These are phyloP conservation scores for Ooceraea biroi DNA, from an alignment of 1,140 invertebrate species.

Conservation along the genomic window DNA sequence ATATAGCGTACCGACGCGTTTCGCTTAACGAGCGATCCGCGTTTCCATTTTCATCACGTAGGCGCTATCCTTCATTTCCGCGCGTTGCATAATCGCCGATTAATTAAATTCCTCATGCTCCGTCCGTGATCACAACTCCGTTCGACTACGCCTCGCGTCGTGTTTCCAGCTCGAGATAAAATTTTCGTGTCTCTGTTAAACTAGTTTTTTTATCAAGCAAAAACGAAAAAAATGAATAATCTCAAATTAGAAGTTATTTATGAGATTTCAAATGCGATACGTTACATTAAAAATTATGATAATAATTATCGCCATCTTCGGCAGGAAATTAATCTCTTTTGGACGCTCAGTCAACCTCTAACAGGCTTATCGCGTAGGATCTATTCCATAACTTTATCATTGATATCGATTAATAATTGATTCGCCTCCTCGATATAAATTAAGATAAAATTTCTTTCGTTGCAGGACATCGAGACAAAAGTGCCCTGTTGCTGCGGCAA, in stretches of 20 bases:
- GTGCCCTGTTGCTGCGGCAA: conserved; percentile 62
- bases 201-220: no score
- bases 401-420: neutral
- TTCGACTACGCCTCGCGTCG: neutral
- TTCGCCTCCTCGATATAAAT: conserved; percentile 6
- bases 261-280: no score
- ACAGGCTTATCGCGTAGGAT: no score
- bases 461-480: conserved; percentile 69
- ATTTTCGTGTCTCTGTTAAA: conserved; percentile 5
- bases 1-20: conserved; percentile 63
- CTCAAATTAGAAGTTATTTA: no score
- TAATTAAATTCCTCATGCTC: conserved; percentile 62
- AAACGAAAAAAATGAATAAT: no score
- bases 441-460: conserved; percentile 39
- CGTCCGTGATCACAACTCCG: conserved; percentile 24
- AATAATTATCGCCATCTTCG: no score
- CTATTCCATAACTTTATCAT: no score
- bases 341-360: no score
- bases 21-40: conserved; percentile 61
- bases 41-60: conserved; percentile 56
- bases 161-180: conserved; percentile 21
- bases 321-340: no score
- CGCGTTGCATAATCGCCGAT: conserved; percentile 58
- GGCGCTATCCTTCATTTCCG: conserved; percentile 51
- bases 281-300: no score